These are phyloP conservation scores for Etia nguti DNA, from an alignment of 2,113 vertebrate species.

Conservation along the genomic window DNA sequence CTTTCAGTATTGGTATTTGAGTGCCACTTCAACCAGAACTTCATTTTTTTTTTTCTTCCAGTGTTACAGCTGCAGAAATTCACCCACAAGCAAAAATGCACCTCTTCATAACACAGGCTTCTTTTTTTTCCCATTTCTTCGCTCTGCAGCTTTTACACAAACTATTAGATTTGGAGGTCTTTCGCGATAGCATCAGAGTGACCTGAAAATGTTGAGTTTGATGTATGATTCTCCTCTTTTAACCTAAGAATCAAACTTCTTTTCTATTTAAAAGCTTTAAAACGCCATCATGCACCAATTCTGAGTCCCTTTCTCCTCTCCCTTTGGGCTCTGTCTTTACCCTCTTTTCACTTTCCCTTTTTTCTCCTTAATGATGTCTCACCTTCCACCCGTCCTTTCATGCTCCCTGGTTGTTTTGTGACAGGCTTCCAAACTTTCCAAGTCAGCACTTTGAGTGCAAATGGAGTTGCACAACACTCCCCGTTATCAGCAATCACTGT, in stretches of 20 bases:
- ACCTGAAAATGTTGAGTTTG: background rate
- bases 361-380: background rate
- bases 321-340: background rate
- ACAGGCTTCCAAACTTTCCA: background rate
- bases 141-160: background rate
- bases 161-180: background rate
- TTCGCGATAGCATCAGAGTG: background rate
- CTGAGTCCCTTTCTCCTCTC: background rate
- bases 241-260: background rate
- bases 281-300: background rate
- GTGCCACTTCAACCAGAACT: background rate
- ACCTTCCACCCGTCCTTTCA: background rate
- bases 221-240: background rate
- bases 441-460: background rate
- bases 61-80: background rate
- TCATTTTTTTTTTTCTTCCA: background rate
- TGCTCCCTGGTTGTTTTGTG: background rate
- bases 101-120: background rate
- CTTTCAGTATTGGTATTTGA: background rate
- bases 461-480: background rate
- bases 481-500: background rate
- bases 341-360: background rate
- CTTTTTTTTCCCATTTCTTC: background rate
- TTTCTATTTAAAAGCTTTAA: background rate
- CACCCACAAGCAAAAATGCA: background rate